These are phyloP conservation scores for Melozone crissalis DNA, from an alignment of 2,113 vertebrate species.

Conservation along the genomic window DNA sequence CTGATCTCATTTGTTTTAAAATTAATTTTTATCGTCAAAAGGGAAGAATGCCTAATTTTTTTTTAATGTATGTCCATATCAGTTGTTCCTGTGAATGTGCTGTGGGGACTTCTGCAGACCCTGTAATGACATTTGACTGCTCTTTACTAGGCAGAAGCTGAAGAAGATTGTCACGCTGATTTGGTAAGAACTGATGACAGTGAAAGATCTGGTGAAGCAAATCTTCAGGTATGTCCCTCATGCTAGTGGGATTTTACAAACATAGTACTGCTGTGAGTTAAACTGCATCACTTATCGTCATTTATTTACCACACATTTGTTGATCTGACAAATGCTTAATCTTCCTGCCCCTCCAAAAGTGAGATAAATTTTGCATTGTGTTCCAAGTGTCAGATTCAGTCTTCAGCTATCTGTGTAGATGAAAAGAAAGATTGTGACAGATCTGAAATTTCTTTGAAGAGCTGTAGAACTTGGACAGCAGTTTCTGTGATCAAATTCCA, in stretches of 20 bases:
- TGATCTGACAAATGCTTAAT: background rate
- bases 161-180: conserved; percentile 83
- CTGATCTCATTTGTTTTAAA: background rate
- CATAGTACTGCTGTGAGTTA: background rate
- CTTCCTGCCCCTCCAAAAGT: background rate
- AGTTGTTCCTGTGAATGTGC: background rate
- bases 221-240: conserved; percentile 81
- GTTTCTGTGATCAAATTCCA: background rate
- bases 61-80: background rate
- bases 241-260: background rate
- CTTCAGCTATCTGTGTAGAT: background rate
- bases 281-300: background rate
- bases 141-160: conserved; percentile 86
- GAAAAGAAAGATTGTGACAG: background rate
- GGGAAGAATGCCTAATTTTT: background rate
- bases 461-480: background rate
- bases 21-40: background rate
- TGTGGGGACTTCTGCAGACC: background rate
- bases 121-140: background rate
- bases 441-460: background rate
- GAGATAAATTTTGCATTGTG: background rate
- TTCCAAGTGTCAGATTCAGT: background rate
- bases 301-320: background rate
- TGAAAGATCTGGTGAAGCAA: conserved; percentile 83
- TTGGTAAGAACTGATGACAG: conserved; percentile 80